Conservation (phyloP, 2,113 vertebrate species). For the Arizona elegans region DNA sequence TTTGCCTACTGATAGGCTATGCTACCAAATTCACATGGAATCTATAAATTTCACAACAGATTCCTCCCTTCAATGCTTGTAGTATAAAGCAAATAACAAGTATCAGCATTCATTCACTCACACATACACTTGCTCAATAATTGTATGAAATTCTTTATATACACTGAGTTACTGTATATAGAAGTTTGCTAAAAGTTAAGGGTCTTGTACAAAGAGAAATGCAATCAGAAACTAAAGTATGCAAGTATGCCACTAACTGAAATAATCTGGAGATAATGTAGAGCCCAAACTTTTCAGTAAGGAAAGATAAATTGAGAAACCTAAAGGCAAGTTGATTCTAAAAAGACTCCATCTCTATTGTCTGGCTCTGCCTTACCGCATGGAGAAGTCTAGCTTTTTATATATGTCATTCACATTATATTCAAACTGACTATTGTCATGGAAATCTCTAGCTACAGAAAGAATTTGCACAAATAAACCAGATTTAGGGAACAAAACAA, state of each 20-base stretch:
- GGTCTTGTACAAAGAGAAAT: not conserved
- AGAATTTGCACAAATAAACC: not conserved
- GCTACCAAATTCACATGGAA: not conserved
- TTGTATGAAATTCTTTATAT: not conserved
- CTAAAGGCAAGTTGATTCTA: not conserved
- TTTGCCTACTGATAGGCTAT: not conserved
- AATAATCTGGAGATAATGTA: not conserved
- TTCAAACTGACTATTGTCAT: not conserved
- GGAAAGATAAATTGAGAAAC: not conserved
- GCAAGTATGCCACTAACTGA: not conserved
- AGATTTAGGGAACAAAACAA: not conserved
- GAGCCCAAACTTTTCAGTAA: not conserved
- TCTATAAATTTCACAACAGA: not conserved
- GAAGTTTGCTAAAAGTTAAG: not conserved
- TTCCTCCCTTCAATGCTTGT: not conserved
- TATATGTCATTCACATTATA: not conserved
- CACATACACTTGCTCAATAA: not conserved
- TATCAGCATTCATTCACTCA: not conserved
- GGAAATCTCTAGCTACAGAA: not conserved
- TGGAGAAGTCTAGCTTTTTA: not conserved
- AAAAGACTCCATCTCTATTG: not conserved
- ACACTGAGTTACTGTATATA: not conserved
- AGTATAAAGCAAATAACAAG: not conserved
- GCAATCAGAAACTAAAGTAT: not conserved
- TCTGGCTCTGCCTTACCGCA: not conserved